phyloP scores from a whole-genome alignment of 2,113 vertebrate genomes.

The Hippocampus barbouri region DNA sequence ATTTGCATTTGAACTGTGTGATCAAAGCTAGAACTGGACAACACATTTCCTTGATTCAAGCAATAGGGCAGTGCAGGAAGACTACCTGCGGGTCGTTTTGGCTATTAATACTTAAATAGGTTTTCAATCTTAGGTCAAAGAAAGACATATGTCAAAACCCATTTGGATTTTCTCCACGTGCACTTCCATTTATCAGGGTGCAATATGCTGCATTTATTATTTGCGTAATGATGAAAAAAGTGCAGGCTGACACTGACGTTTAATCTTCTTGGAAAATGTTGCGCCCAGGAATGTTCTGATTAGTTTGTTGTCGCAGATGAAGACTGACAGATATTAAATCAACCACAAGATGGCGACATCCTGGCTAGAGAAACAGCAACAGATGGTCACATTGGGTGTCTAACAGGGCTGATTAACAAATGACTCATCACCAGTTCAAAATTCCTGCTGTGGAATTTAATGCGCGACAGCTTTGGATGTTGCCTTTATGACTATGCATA shows the following conservation, averaged over 20 bases:
- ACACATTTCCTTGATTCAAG: no score
- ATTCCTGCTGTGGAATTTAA: neutral
- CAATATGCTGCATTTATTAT: neutral
- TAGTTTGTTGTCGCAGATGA: slow-evolving; percentile 7
- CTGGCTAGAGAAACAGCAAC: slow-evolving; percentile 38
- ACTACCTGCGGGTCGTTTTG: no score
- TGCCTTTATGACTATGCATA: neutral
- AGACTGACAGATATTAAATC: slow-evolving; percentile 27
- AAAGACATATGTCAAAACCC: no score
- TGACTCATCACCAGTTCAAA: slow-evolving; percentile 7
- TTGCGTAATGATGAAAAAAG: neutral
- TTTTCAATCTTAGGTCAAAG: no score
- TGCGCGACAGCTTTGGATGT: neutral
- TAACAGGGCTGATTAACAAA: slow-evolving; percentile 26
- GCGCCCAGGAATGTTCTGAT: slow-evolving; percentile 7
- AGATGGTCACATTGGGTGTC: slow-evolving; percentile 41
- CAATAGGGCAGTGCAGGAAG: no score
- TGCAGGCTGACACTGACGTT: neutral
- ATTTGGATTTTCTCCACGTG: neutral
- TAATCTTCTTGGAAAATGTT: neutral
- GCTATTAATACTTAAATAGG: no score
- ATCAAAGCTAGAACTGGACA: no score
- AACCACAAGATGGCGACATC: slow-evolving; percentile 64
- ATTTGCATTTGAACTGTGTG: no score
- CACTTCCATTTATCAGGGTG: neutral